Percentiles rank a stretch among this genome's conserved stretches.
Conservation (phyloP, 1,140 invertebrate genomes). For the Procambarus clarkii region DNA sequence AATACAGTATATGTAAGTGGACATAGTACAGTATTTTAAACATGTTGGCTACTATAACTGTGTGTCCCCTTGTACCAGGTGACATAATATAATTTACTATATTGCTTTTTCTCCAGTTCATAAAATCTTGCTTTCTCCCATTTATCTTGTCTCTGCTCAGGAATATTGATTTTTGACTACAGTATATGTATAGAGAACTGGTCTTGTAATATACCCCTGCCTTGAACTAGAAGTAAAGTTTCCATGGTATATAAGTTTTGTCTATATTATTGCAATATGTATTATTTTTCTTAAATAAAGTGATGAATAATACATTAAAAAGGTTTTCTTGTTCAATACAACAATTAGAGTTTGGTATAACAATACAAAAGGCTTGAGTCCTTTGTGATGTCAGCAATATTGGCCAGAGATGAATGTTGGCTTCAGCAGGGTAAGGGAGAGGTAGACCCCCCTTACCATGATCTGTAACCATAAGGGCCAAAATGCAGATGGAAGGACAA, state of each 20-base stretch:
- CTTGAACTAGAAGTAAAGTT: not conserved
- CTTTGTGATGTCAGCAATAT: too few species aligned
- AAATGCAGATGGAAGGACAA: too few species aligned
- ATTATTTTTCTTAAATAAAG: not conserved
- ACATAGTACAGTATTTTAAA: not conserved
- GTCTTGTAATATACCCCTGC: not conserved
- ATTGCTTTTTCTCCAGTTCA: not conserved
- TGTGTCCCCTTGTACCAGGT: not conserved
- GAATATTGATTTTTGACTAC: not conserved
- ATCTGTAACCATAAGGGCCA: too few species aligned
- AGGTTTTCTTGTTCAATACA: not conserved
- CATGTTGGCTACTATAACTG: not conserved
- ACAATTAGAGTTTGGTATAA: too few species aligned
- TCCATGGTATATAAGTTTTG: not conserved
- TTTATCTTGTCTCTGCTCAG: not conserved
- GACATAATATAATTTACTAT: not conserved
- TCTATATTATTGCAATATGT: not conserved
- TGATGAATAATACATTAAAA: not conserved
- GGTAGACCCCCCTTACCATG: too few species aligned
- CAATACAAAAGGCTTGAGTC: too few species aligned
- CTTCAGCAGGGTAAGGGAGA: too few species aligned
- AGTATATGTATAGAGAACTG: not conserved
- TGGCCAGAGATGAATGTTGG: too few species aligned
- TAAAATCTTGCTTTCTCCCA: not conserved
- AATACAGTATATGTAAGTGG: not conserved